phyloP scores from a whole-genome alignment of 2,113 vertebrate genomes.

The Myodes glareolus region DNA sequence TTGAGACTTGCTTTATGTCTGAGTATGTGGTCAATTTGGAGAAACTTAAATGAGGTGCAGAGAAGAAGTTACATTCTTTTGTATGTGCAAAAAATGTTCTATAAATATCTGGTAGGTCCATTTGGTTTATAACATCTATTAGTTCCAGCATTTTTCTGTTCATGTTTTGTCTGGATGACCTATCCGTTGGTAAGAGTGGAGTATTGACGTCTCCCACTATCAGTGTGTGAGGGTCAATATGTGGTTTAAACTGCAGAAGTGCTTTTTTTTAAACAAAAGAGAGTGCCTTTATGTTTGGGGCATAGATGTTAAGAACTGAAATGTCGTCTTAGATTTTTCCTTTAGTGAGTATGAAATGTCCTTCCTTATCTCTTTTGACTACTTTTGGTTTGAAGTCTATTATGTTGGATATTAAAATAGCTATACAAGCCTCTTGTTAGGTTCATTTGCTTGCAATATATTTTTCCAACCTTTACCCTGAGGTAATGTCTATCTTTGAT shows the following conservation, averaged over 20 bases:
- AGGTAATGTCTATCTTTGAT: background rate
- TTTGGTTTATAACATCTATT: background rate
- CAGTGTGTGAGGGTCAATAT: background rate
- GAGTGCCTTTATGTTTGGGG: background rate
- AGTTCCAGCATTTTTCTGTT: background rate
- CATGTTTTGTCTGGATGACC: background rate
- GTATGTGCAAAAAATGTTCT: background rate
- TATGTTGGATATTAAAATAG: background rate
- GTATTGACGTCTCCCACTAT: background rate
- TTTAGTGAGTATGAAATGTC: background rate
- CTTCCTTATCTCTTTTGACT: background rate
- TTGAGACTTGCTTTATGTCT: background rate
- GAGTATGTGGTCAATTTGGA: background rate
- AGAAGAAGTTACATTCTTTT: background rate
- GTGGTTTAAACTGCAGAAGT: background rate
- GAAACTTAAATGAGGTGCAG: background rate
- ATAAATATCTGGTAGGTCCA: background rate
- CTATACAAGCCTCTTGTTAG: background rate
- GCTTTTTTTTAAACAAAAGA: background rate
- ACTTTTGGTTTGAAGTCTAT: background rate
- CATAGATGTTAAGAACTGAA: background rate
- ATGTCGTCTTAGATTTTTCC: background rate
- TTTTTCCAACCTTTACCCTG: background rate
- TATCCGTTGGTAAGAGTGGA: background rate
- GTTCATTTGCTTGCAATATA: background rate